Percentiles rank a stretch among this genome's conserved stretches.
These are phyloP conservation scores for Candoia aspera DNA, from an alignment of 2,113 vertebrate genomes.

Conservation along the genomic window DNA sequence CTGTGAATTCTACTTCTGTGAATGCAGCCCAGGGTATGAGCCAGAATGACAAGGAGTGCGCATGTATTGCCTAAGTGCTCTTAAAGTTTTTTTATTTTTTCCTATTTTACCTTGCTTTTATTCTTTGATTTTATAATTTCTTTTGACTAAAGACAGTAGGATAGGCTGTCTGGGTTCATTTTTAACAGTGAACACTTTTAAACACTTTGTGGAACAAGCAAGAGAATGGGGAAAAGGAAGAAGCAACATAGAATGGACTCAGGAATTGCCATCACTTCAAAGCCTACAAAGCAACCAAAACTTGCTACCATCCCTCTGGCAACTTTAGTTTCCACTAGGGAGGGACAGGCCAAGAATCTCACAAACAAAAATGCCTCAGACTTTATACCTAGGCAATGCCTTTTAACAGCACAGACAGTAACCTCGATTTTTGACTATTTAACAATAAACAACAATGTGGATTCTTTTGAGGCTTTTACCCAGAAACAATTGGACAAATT, in stretches of 20 bases:
- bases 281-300: neutral
- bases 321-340: neutral
- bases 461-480: no score
- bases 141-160: neutral
- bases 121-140: neutral
- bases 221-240: neutral
- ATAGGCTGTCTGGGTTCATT: neutral
- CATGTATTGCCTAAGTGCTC: neutral
- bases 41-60: neutral
- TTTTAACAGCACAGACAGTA: neutral
- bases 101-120: neutral
- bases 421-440: neutral
- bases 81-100: neutral
- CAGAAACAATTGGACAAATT: no score
- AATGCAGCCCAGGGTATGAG: neutral
- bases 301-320: neutral
- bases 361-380: neutral
- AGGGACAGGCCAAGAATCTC: neutral
- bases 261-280: neutral
- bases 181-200: neutral
- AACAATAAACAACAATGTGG: no score
- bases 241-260: neutral
- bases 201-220: neutral
- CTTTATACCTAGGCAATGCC: neutral
- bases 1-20: neutral